Conservation (phyloP, 2,888 invertebrate genomes). For the Plebejus argus region DNA sequence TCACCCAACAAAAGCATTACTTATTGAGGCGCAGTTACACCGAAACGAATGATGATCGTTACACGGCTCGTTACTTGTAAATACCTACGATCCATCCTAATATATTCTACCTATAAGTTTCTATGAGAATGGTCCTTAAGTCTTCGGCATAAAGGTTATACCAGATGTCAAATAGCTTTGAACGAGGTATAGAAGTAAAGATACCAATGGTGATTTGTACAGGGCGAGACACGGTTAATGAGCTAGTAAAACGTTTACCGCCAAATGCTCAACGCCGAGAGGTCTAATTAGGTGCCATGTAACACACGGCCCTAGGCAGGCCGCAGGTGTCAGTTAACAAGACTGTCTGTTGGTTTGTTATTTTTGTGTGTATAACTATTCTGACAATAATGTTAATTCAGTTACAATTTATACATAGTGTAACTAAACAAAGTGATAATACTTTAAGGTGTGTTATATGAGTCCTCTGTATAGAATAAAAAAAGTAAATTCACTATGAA, state of each 20-base stretch:
- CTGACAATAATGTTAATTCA: too few relatives aligned
- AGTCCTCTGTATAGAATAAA: too few relatives aligned
- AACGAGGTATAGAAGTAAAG: conserved; percentile 44
- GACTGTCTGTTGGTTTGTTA: neutral
- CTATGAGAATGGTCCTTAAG: neutral
- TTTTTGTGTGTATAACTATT: too few relatives aligned
- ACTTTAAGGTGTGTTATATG: too few relatives aligned
- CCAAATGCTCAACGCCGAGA: conserved; percentile 39
- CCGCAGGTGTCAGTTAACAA: neutral
- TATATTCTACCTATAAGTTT: neutral
- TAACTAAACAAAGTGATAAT: too few relatives aligned
- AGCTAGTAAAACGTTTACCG: conserved; percentile 56
- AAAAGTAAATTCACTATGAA: too few relatives aligned
- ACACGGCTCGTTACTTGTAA: conserved; percentile 54
- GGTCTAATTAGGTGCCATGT: conserved; percentile 32
- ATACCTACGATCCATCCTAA: conserved; percentile 33
- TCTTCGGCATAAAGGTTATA: neutral
- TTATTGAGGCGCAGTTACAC: conserved; percentile 53
- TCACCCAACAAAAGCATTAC: conserved; percentile 21
- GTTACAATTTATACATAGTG: too few relatives aligned
- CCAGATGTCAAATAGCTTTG: neutral
- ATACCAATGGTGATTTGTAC: conserved; percentile 57
- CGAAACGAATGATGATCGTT: conserved; percentile 53
- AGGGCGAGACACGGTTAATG: conserved; percentile 63
- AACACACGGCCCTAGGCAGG: neutral